Percentiles rank a stretch among this genome's conserved stretches.
Conservation (phyloP, 2,113 vertebrate genomes). For the Crotalus helleri region DNA sequence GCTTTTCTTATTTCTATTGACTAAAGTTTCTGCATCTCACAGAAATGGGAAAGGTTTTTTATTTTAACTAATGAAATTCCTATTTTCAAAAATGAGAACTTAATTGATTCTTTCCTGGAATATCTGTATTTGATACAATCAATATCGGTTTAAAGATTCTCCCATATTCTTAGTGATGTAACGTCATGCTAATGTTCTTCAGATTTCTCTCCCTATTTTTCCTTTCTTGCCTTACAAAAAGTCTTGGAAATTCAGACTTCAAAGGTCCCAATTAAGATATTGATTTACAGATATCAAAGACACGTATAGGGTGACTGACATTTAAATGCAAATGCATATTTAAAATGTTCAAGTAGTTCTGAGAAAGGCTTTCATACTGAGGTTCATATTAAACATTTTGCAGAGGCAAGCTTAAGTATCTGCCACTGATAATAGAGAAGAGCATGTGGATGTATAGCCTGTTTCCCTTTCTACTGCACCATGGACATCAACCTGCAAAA, state of each 20-base stretch:
- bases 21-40: not conserved
- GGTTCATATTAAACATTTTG: not conserved
- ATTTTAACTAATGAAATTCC: not conserved
- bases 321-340: not conserved
- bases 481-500: not conserved
- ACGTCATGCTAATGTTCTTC: not conserved
- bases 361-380: not conserved
- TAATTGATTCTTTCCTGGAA: not conserved
- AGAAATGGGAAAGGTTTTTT: not conserved
- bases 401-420: not conserved
- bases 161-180: not conserved
- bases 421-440: not conserved
- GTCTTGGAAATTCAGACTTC: not conserved
- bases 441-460: not conserved
- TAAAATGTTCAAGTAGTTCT: not conserved
- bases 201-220: not conserved
- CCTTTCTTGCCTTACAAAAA: not conserved
- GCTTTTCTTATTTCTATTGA: not conserved
- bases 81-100: not conserved
- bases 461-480: not conserved
- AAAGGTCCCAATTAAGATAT: not conserved
- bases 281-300: not conserved
- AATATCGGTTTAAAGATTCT: not conserved
- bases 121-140: not conserved
- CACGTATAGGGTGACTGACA: not conserved